phyloP scores from a whole-genome alignment of 2,888 invertebrate genomes.

The Acleris laterana region DNA sequence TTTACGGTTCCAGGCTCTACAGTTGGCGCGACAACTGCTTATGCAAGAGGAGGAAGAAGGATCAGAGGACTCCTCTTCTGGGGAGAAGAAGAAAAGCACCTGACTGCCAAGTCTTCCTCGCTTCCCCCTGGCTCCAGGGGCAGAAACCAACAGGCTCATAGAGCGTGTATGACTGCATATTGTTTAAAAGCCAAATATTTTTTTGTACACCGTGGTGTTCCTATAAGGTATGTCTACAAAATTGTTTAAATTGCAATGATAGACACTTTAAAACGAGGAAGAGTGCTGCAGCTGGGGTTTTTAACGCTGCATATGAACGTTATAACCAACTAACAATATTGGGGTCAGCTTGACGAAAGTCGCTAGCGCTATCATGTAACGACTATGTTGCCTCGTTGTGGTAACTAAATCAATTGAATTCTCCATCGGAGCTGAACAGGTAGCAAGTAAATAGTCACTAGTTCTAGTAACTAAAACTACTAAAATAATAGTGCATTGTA shows the following conservation, averaged over 20 bases:
- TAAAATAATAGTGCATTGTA: too few relatives aligned
- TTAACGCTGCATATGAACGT: too few relatives aligned
- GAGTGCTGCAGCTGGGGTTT: too few relatives aligned
- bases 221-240: constrained; percentile 4
- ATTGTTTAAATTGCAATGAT: not conserved
- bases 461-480: too few relatives aligned
- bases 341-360: too few relatives aligned
- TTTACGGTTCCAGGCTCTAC: constrained; percentile 90
- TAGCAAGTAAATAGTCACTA: too few relatives aligned
- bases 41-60: constrained; percentile 93
- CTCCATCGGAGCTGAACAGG: too few relatives aligned
- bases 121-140: constrained; percentile 1
- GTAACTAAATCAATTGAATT: too few relatives aligned
- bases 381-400: too few relatives aligned
- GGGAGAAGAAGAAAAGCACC: constrained; percentile 46
- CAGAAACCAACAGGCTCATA: constrained; percentile 10
- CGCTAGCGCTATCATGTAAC: too few relatives aligned
- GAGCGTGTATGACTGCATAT: constrained; percentile 18
- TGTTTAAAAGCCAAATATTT: constrained; percentile 28
- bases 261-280: too few relatives aligned
- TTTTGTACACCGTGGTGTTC: constrained; percentile 16
- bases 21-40: constrained; percentile 94
- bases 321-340: too few relatives aligned
- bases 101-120: constrained; percentile 57
- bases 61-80: constrained; percentile 81